A percentile compares a stretch with the other conserved stretches of the same genome.
Evolutionary conservation across 2,888 invertebrate genomes (phyloP).

Genomic region (Lepas anatifera): DNA sequence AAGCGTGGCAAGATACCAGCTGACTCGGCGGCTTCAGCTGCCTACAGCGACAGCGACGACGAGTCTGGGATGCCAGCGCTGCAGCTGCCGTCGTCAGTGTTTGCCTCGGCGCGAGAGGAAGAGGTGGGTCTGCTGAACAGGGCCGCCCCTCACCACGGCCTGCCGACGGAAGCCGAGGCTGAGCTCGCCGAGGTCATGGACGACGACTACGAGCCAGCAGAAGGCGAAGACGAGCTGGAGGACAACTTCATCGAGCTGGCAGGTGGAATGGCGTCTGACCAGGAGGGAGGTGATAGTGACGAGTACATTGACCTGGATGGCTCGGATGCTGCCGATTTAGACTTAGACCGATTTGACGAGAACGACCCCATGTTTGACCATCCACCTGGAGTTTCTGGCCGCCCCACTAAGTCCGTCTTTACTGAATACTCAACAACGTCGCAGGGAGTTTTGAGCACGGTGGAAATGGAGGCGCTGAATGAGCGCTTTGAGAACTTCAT

Average conservation of each 20-base stretch:
- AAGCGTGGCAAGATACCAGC: too few relatives aligned
- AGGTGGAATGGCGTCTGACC: conserved; percentile 38
- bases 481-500: conserved; percentile 32
- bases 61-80: too few relatives aligned
- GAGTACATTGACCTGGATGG: conserved; percentile 33
- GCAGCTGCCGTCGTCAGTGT: conserved; percentile 68
- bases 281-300: conserved; percentile 13
- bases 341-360: neutral
- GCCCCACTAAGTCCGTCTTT: neutral
- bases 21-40: too few relatives aligned
- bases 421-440: neutral
- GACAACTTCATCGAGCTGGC: conserved; percentile 85
- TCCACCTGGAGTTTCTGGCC: too few relatives aligned
- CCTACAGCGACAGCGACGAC: too few relatives aligned
- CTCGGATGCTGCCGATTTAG: neutral
- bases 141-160: conserved; percentile 50
- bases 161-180: neutral
- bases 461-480: conserved; percentile 19
- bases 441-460: conserved; percentile 14
- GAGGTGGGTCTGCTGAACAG: conserved; percentile 68
- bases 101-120: conserved; percentile 76
- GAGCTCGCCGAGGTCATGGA: conserved; percentile 73
- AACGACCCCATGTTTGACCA: too few relatives aligned
- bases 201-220: conserved; percentile 81
- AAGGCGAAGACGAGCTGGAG: conserved; percentile 71